Evolutionary conservation across 2,797 vertebrate species (phyloP), one percentile per base, ranked within the genome.

Genomic region (Lepus townsendii): DNA sequence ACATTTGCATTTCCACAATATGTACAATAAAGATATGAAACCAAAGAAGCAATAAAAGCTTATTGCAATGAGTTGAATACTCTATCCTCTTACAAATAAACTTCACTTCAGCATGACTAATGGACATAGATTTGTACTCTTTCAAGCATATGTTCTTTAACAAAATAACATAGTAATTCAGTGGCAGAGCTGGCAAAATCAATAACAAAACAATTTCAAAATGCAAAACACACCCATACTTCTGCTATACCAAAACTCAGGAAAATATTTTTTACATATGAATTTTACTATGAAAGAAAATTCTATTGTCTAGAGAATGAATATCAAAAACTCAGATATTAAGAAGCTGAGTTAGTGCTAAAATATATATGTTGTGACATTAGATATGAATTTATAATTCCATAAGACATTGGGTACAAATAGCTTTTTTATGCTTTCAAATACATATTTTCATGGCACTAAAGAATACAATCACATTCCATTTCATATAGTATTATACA

Each of bases 91-190:
- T 71, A 82, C 27, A 68, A 87, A 72, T 73, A 88, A 87, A 42
- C 32, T 69, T 11, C 19, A 42, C 75, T 76, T 62, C 42, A 77
- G 3, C 42, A 87, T 77, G n/a, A 63, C 47, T 83, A 91, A 66
- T 69, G 14, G 26, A 20, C 24, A 75, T 17, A 82, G 22, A 78
- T 69, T 38, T 32, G 22, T 83, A 12, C 52, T 83, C 42, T 69
- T 92, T 76, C 22, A 78, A 85, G 47, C 27, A 26, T 57, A 60
- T 69, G 12, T 52, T 85, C 3, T 54, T 62, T 63, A 27, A 73
- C 7, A 90, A 92, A 73, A 52, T 47, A 42, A 86, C 88, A 50
- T 32, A 32, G 22, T 65, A 73, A 69, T 78, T 94, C 69, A 84
- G 6, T 19, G 14, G 2, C 12, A 79, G 20, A 82, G 75, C 3